Evolutionary conservation across 1,140 invertebrate species (phyloP).

Genomic region (Episyrphus balteatus): DNA sequence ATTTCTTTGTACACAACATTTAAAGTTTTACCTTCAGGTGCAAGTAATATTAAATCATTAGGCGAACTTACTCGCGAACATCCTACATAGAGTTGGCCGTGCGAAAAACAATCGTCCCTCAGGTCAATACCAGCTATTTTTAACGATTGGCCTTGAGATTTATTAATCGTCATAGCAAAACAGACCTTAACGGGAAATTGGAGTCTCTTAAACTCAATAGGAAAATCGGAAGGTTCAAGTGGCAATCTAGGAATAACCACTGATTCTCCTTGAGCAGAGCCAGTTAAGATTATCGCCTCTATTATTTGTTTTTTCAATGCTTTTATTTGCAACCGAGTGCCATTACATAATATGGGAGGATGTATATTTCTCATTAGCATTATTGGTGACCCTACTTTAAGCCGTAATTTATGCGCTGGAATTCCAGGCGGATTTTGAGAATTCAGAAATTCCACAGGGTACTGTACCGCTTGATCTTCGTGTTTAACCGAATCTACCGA

Average conservation of each 20-base stretch:
- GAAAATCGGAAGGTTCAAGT: conserved; percentile 9
- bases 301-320: no score
- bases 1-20: conserved; percentile 31
- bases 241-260: conserved; percentile 35
- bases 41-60: conserved; percentile 28
- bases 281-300: conserved; percentile 32
- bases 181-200: conserved; percentile 37
- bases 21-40: conserved; percentile 24
- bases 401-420: no score
- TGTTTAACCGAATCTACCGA: no score
- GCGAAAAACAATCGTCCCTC: conserved; percentile 30
- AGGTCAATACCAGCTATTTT: conserved; percentile 30
- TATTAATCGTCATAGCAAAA: conserved; percentile 46
- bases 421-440: no score
- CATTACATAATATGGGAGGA: no score
- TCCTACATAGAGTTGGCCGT: conserved; percentile 40
- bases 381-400: no score
- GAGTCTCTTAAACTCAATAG: conserved; percentile 31
- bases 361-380: no score
- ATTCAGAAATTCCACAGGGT: no score
- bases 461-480: no score
- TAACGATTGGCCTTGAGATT: conserved; percentile 42
- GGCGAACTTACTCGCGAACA: conserved; percentile 38
- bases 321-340: no score
- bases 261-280: conserved; percentile 27